phyloP scores from a whole-genome alignment of 2,888 invertebrate genomes.

The Hoplodrina ambigua region DNA sequence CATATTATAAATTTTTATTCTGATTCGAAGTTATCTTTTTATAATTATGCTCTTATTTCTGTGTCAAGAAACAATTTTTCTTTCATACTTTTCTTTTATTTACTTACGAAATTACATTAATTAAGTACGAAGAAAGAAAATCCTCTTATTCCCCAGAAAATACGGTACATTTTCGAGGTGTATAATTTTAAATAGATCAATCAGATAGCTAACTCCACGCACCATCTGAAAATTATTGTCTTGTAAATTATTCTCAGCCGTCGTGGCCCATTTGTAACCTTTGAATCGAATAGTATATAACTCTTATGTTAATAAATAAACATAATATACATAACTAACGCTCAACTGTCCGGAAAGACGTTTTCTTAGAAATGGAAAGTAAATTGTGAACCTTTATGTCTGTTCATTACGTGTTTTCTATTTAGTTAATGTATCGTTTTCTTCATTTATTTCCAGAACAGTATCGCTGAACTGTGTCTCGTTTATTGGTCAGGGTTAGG shows the following conservation, averaged over 20 bases:
- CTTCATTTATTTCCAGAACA: not conserved
- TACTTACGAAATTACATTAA: not conserved
- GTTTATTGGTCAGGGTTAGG: too few species aligned
- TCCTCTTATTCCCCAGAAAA: not conserved
- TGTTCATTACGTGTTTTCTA: not conserved
- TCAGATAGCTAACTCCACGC: slow-evolving; percentile 9
- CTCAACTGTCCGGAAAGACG: slow-evolving; percentile 30
- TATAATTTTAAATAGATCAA: slow-evolving; percentile 23
- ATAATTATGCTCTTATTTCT: too few species aligned
- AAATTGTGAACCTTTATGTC: slow-evolving; percentile 6
- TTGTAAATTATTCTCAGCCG: slow-evolving; percentile 31
- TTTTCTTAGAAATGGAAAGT: slow-evolving; percentile 27
- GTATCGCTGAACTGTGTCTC: not conserved
- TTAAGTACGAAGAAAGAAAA: not conserved
- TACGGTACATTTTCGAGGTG: not conserved
- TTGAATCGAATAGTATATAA: slow-evolving; percentile 28
- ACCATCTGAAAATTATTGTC: slow-evolving; percentile 29
- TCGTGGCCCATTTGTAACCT: slow-evolving; percentile 33
- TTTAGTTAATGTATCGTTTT: not conserved
- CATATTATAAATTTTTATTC: too few species aligned
- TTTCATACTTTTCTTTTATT: too few species aligned
- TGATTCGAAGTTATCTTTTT: too few species aligned
- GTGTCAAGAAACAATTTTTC: too few species aligned
- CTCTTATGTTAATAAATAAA: slow-evolving; percentile 28
- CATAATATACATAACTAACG: slow-evolving; percentile 29